phyloP scores from a whole-genome alignment of 2,888 invertebrate species.

The Sphaeridia pumilis region DNA sequence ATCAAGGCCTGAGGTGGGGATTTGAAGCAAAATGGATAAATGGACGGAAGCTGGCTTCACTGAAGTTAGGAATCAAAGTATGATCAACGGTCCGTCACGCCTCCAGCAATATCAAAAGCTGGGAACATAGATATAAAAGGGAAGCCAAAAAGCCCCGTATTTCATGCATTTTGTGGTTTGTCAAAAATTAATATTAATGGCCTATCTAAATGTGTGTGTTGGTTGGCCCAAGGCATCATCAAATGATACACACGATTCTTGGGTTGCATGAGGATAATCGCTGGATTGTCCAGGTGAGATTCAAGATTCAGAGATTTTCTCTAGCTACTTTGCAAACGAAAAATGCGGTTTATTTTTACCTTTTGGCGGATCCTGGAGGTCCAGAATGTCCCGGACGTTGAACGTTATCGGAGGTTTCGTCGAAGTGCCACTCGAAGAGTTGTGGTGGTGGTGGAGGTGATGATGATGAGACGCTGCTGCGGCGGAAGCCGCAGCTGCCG shows the following conservation, averaged over 20 bases:
- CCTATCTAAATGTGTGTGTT: too few species aligned
- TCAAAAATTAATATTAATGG: slow-evolving; percentile 3
- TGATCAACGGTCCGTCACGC: too few species aligned
- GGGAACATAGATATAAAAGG: too few species aligned
- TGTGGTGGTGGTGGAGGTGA: background rate
- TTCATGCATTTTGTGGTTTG: slow-evolving; percentile 1
- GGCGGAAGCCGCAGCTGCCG: slow-evolving; percentile 31
- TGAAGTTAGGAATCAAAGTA: too few species aligned
- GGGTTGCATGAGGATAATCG: background rate
- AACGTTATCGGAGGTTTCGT: slow-evolving; percentile 43
- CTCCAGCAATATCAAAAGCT: too few species aligned
- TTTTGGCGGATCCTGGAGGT: slow-evolving; percentile 55
- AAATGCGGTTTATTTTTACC: slow-evolving; percentile 13
- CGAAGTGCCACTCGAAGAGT: background rate
- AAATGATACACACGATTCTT: background rate
- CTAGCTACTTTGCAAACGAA: background rate
- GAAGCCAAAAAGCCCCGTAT: too few species aligned
- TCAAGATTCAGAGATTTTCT: background rate
- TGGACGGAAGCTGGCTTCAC: too few species aligned
- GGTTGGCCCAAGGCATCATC: background rate
- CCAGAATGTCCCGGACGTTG: slow-evolving; percentile 85
- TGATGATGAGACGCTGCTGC: slow-evolving; percentile 15
- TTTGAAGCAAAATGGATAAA: too few species aligned
- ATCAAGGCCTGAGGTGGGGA: too few species aligned
- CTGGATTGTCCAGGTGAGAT: background rate